Evolutionary conservation across 2,888 invertebrate genomes (phyloP), one percentile per base, ranked within the genome.

Genomic region (Therioaphis trifolii): DNA sequence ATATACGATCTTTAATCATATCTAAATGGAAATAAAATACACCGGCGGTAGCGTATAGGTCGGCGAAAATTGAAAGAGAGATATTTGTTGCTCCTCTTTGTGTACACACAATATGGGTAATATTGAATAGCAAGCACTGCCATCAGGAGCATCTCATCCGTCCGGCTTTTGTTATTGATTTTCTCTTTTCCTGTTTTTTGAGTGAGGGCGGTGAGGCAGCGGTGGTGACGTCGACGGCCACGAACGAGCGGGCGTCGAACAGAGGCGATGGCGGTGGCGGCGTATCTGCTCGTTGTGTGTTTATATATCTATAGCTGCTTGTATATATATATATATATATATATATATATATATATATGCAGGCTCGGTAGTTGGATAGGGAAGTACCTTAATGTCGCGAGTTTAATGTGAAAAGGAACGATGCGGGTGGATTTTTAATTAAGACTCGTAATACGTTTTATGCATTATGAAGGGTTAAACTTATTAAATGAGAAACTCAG

Each of bases 381-480:
- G 49, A 58, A 69, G 58, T 43, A 63, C 61, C 61, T 61, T 82
- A 82, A 72, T 72, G 82, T 82, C 35, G 72, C 63, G 46, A 74
- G 63, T 74, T 82, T 74, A 82, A 82, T 82, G 74, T 27, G 58
- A 74, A 72, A 80, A 72, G 49, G 52, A 82, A 69, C 52, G 49
- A 82, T 49, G 63, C 35, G 40, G 72, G 61, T 43, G 27, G 63
- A 72, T 82, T 80, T 72, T 80, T 80, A 80, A 80, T 80, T 80
- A 80, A 82, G 82, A 82, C 82, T 72, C 58, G 80, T 80, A 80
- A 80, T 71, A 61, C 61, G 74, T 82, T 74, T 82, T 82, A 63
- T 63, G 49, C 63, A 49, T 82, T 82, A 82, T 82, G 72, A 72
- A 80, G 52, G 55, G 80, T 71, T 46, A 61, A 63, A 82, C 72